Conservation (phyloP, 1,140 invertebrate genomes). For the Drosophila subobscura region DNA sequence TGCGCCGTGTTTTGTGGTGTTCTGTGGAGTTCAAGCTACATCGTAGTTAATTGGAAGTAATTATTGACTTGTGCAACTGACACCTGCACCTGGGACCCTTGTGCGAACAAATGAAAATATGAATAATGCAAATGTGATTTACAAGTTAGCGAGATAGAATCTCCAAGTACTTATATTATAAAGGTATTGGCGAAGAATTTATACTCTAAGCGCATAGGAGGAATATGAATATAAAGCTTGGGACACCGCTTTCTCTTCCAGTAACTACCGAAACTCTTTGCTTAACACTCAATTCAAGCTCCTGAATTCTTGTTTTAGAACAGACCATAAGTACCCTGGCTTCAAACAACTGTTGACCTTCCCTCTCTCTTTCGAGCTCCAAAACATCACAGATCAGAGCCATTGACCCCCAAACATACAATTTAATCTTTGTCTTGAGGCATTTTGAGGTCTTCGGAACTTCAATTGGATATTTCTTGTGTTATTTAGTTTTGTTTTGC, state of each 20-base stretch:
- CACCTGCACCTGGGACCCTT: conserved; percentile 30
- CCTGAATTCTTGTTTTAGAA: neutral
- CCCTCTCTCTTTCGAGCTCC: conserved; percentile 10
- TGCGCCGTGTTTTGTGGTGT: conserved; percentile 9
- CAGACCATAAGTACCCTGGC: conserved; percentile 9
- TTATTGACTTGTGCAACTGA: conserved; percentile 57
- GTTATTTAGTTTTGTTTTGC: conserved; percentile 19
- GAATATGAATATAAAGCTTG: too few relatives aligned
- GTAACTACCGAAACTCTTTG: too few relatives aligned
- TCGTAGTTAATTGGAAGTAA: conserved; percentile 44
- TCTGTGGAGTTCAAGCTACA: conserved; percentile 24
- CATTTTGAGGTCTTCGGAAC: conserved; percentile 73
- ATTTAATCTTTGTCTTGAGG: conserved; percentile 40
- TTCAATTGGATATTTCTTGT: conserved; percentile 60
- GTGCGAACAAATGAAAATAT: neutral
- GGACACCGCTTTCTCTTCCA: too few relatives aligned
- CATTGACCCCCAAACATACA: conserved; percentile 60
- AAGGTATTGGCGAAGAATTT: neutral
- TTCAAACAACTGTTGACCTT: conserved; percentile 41
- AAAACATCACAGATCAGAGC: conserved; percentile 10
- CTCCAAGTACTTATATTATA: neutral
- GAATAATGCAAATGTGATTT: conserved; percentile 23
- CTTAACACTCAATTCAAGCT: too few relatives aligned
- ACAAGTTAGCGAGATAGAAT: conserved; percentile 1
- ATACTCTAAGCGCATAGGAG: conserved; percentile 12